Percentiles rank a stretch among this genome's conserved stretches.
phyloP scores from a whole-genome alignment of 2,888 invertebrate species.

The Nymphalis polychloros region DNA sequence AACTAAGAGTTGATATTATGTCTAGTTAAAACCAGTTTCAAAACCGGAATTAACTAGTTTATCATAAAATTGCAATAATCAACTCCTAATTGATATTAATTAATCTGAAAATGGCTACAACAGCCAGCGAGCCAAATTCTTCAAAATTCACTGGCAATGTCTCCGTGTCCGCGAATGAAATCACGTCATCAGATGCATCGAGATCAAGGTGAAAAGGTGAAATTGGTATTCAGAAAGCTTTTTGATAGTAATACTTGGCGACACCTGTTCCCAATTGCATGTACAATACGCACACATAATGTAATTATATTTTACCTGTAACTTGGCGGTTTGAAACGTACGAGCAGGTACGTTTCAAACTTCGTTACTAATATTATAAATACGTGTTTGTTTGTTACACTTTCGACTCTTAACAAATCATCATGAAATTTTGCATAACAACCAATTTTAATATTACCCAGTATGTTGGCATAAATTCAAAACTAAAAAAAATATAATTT shows the following conservation, averaged over 20 bases:
- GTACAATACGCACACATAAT: not conserved
- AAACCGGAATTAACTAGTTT: not conserved
- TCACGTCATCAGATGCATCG: constrained; percentile 8
- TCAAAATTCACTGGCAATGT: constrained; percentile 18
- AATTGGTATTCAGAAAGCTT: not conserved
- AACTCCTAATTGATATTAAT: not conserved
- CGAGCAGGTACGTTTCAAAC: too few species aligned
- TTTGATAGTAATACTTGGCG: not conserved
- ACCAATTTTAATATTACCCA: too few species aligned
- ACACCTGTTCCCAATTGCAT: not conserved
- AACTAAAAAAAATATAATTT: too few species aligned
- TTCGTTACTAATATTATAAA: too few species aligned
- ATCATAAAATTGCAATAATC: not conserved
- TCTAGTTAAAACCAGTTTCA: too few species aligned
- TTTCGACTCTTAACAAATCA: too few species aligned
- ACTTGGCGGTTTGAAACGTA: too few species aligned
- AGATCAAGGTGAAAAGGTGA: constrained; percentile 13
- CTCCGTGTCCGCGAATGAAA: constrained; percentile 1
- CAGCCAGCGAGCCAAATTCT: constrained; percentile 10
- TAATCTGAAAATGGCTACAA: not conserved
- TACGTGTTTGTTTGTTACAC: too few species aligned
- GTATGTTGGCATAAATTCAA: too few species aligned
- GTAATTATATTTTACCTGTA: too few species aligned
- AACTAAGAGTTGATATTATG: too few species aligned
- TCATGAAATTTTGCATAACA: too few species aligned